These are phyloP conservation scores for Caenorhabditis sulstoni DNA, from an alignment of 2,888 invertebrate species.

Conservation along the genomic window DNA sequence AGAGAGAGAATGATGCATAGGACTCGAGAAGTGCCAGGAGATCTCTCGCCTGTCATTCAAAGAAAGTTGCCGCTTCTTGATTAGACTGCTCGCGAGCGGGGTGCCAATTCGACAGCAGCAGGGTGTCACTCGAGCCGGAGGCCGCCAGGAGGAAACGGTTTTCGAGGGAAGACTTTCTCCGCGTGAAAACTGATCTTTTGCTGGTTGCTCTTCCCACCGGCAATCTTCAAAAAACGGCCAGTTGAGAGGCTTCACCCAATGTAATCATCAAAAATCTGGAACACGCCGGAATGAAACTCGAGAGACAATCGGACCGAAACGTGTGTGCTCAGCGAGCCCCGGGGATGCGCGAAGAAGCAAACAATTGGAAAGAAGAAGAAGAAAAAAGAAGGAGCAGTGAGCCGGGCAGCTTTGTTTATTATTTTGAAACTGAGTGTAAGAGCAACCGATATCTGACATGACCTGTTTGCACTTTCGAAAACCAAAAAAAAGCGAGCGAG, in stretches of 20 bases:
- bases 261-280: constrained; percentile 28
- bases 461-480: constrained; percentile 14
- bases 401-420: constrained; percentile 9
- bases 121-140: constrained; percentile 5
- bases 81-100: constrained; percentile 13
- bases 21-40: background rate
- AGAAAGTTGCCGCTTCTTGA: constrained; percentile 18
- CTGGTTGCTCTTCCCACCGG: background rate
- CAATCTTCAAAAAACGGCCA: constrained; percentile 14
- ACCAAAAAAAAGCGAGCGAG: background rate
- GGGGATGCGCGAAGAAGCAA: constrained; percentile 22
- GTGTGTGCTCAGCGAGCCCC: constrained; percentile 22
- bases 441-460: constrained; percentile 8
- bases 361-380: constrained; percentile 9
- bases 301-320: background rate
- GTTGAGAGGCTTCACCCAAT: background rate
- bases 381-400: background rate
- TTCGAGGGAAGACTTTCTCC: background rate
- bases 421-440: background rate
- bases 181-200: constrained; percentile 9
- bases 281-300: constrained; percentile 25
- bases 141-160: background rate
- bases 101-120: constrained; percentile 6
- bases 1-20: no score
- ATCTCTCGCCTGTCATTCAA: constrained; percentile 9